These are phyloP conservation scores for Drosophila phalerata DNA, from an alignment of 2,888 invertebrate species.

Conservation along the genomic window DNA sequence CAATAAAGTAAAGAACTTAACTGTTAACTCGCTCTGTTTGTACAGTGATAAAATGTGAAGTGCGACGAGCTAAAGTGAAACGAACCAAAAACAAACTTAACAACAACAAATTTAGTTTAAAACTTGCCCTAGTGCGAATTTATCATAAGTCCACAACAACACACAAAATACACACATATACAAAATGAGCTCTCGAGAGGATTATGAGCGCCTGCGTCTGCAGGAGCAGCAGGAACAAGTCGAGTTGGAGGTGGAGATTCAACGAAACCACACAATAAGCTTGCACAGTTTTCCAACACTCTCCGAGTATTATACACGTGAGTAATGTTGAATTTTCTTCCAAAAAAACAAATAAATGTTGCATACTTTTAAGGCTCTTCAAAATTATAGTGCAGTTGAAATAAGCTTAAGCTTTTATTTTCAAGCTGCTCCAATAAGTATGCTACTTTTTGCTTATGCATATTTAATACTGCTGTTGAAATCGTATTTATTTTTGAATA, in stretches of 20 bases:
- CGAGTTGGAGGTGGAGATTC: slow-evolving; percentile 31
- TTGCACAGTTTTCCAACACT: slow-evolving; percentile 73
- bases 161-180: slow-evolving; percentile 17
- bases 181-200: slow-evolving; percentile 47
- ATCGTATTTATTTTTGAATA: neutral
- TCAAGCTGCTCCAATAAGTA: slow-evolving; percentile 1
- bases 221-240: slow-evolving; percentile 43
- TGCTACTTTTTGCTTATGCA: neutral
- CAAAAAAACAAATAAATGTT: neutral
- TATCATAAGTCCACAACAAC: slow-evolving; percentile 33
- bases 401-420: neutral
- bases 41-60: slow-evolving; percentile 59
- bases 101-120: slow-evolving; percentile 29
- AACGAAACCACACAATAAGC: slow-evolving; percentile 50
- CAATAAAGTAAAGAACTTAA: slow-evolving; percentile 5
- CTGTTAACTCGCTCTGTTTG: slow-evolving; percentile 25
- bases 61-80: slow-evolving; percentile 47
- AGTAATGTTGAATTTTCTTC: slow-evolving; percentile 40
- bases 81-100: slow-evolving; percentile 19
- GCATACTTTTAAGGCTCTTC: neutral
- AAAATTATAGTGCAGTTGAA: neutral
- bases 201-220: slow-evolving; percentile 37
- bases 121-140: slow-evolving; percentile 63
- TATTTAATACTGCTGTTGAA: neutral
- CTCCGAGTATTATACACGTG: slow-evolving; percentile 80